Base-by-base conservation (phyloP, 2,113 vertebrate genomes). In the Piprites chloris region DNA sequence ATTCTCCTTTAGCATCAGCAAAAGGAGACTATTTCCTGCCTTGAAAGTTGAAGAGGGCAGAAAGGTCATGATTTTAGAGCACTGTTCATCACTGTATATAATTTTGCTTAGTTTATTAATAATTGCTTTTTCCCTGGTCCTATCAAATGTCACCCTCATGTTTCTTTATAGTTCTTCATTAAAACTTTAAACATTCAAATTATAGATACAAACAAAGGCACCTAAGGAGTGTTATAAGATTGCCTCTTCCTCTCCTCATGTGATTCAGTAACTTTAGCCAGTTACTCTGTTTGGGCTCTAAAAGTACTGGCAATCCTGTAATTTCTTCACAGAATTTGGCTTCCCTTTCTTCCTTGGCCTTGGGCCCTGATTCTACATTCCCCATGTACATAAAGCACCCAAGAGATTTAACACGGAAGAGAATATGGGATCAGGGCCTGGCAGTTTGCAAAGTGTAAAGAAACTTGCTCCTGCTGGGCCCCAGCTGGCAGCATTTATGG, bases 171-270 rank as follows among this genome's bases (percentile, higher is more conserved):
- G 50, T 42, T 53, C 12, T 59, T 59, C 37, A 58, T 0, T 73
- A 32, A 76, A 56, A 12, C 56, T 84, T 90, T 85, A 83, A 62
- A 32, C 9, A 73, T 46, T 67, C 41, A 68, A 41, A 37, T 37
- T 61, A 44, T 2, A 37, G 44, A n/a, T 6, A 65, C 37, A 90
- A 79, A 44, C 6, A 23, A 86, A 32, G 9, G 12, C 32, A 91
- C 49, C 49, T 3, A 26, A 1, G 2, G 7, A 52, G 24, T 50
- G 33, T 33, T 56, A 49, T 8, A 63, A 49, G 17, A 59, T 8
- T 67, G 20, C 7, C 4, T 81, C 26, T 84, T 71, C 30, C 14
- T 59, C 19, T 85, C 30, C 28, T 80, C 0, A 0, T 3, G 1
- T 11, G 15, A 27, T 71, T 67, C 74, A 55, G 19, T 52, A n/a